Percentiles rank a stretch among this genome's conserved stretches.
Conservation (phyloP, 2,888 invertebrate species). For the Tipula lateralis region DNA sequence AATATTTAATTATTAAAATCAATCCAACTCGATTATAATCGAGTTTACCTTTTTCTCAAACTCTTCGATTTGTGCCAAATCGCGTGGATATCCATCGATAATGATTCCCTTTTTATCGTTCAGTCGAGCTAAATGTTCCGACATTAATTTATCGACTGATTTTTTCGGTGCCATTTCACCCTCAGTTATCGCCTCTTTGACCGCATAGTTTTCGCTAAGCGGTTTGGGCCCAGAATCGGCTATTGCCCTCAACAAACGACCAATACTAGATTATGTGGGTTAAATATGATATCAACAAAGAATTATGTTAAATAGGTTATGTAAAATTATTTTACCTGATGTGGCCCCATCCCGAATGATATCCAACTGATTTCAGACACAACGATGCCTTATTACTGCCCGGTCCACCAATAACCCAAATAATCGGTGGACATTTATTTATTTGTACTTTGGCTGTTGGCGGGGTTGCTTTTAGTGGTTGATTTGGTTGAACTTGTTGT, state of each 20-base stretch:
- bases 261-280: slow-evolving; percentile 55
- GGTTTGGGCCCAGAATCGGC: slow-evolving; percentile 63
- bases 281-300: slow-evolving; percentile 29
- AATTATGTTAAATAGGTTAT: not conserved
- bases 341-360: slow-evolving; percentile 70
- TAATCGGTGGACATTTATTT: slow-evolving; percentile 44
- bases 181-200: slow-evolving; percentile 64
- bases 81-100: slow-evolving; percentile 91
- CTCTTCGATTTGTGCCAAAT: slow-evolving; percentile 77
- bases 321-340: slow-evolving; percentile 53
- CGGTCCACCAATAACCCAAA: slow-evolving; percentile 77
- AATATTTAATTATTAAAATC: slow-evolving; percentile 33
- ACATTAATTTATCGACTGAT: slow-evolving; percentile 69
- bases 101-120: slow-evolving; percentile 71
- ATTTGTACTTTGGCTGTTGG: not conserved
- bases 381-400: slow-evolving; percentile 84
- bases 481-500: slow-evolving; percentile 34
- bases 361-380: slow-evolving; percentile 66
- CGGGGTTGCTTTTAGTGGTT: slow-evolving; percentile 33
- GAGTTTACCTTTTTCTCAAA: slow-evolving; percentile 87
- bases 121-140: slow-evolving; percentile 59
- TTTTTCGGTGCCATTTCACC: slow-evolving; percentile 81
- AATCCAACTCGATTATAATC: not conserved
- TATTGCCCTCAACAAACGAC: slow-evolving; percentile 68
- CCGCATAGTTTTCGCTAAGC: slow-evolving; percentile 59